Evolutionary conservation across 2,888 invertebrate species (phyloP), one percentile per base, ranked within the genome.

Genomic region (Xylocampa areola): DNA sequence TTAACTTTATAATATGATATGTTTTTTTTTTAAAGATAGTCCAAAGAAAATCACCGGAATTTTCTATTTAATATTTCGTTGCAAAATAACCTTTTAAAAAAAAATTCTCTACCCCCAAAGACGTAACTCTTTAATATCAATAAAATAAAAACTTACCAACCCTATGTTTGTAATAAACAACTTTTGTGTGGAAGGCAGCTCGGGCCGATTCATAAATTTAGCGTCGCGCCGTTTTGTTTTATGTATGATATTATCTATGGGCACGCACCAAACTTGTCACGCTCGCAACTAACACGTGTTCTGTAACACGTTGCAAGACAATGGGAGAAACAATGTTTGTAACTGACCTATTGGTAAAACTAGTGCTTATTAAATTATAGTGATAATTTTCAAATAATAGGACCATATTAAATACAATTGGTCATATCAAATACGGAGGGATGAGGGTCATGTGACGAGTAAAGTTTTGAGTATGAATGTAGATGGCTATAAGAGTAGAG

Each of bases 141-240:
- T 86, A 85, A 81, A 87, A 85, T 85, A 85, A 87, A 85, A 67
- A 11, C 60, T 49, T n/a, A 59, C 47, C 82, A 92, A 79, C 93
- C 93, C 93, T 92, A 86, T 70, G 77, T 75, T 68, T 59, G 87
- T 82, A 82, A 91, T 93, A 93, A 92, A 94, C 91, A 90, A 92
- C 87, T 88, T 91, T 91, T 90, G 92, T 90, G 90, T 91, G 88
- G 92, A 93, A 92, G 91, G 92, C 91, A 90, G 87, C 88, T 87
- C 87, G 82, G 80, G 84, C 81, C 85, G 90, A 90, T 91, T 91
- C 92, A 93, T 93, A 93, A 92, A 92, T 92, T 90, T 88, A 81
- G 83, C 87, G 80, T 88, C 89, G 89, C 88, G 88, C 87, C 90
- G 87, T 89, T 92, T 91, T 90, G 91, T 90, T 91, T 90, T 91